phyloP scores from a whole-genome alignment of 2,888 invertebrate genomes.

The Hoplodrina ambigua region DNA sequence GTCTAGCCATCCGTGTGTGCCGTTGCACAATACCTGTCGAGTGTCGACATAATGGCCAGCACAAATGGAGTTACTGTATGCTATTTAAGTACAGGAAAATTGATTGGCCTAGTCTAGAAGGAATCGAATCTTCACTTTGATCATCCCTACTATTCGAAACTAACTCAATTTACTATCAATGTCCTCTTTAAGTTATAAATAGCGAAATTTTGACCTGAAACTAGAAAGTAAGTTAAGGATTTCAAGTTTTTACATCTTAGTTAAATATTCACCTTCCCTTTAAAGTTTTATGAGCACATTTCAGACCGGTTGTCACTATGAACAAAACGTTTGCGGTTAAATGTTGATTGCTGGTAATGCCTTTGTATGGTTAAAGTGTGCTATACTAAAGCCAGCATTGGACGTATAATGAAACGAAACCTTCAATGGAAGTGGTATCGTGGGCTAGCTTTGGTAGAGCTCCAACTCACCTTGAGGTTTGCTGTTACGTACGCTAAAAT shows the following conservation, averaged over 20 bases:
- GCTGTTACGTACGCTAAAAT: conserved; percentile 86
- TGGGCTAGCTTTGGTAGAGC: conserved; percentile 73
- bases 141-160: not conserved
- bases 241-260: conserved; percentile 69
- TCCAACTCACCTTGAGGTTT: conserved; percentile 85
- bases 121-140: not conserved
- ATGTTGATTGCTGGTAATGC: conserved; percentile 27
- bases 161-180: not conserved
- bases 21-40: conserved; percentile 62
- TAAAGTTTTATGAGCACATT: conserved; percentile 58
- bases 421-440: conserved; percentile 73
- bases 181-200: not conserved
- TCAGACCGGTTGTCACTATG: conserved; percentile 15
- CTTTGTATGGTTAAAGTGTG: conserved; percentile 3
- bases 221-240: conserved; percentile 74
- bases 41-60: conserved; percentile 50
- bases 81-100: conserved; percentile 33
- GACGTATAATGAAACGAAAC: conserved; percentile 64
- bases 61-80: conserved; percentile 59
- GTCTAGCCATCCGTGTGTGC: conserved; percentile 50
- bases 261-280: conserved; percentile 65
- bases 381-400: conserved; percentile 68
- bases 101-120: conserved; percentile 9
- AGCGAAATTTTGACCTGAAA: conserved; percentile 16
- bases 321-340: conserved; percentile 26